Percentiles rank a stretch among this genome's conserved stretches.
These are phyloP conservation scores for Aradophagus sp. DNA, from an alignment of 1,140 invertebrate species.

Conservation along the genomic window DNA sequence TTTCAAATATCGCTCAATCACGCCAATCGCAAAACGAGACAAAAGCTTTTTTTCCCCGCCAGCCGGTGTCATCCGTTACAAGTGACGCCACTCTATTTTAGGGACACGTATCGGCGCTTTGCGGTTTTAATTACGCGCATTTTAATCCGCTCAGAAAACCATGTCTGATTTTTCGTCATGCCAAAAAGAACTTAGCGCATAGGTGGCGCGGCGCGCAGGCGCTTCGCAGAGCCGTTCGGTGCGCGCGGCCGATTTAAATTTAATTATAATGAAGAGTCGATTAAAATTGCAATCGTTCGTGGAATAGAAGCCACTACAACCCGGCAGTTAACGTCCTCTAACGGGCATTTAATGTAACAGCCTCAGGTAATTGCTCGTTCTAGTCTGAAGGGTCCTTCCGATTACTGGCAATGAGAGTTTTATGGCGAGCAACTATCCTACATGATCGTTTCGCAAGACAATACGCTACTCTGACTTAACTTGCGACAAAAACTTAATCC, in stretches of 20 bases:
- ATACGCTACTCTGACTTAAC: too few relatives aligned
- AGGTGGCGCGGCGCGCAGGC: conserved; percentile 52
- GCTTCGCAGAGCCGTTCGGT: conserved; percentile 29
- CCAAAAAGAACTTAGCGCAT: conserved; percentile 68
- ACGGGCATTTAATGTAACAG: conserved; percentile 75
- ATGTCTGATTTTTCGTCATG: conserved; percentile 62
- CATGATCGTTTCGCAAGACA: conserved; percentile 28
- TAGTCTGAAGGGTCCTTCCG: conserved; percentile 73
- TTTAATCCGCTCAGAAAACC: conserved; percentile 67
- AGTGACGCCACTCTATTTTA: conserved; percentile 67
- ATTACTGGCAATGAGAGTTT: conserved; percentile 70
- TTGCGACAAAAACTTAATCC: too few relatives aligned
- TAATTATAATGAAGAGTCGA: conserved; percentile 73
- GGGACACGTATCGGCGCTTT: conserved; percentile 66
- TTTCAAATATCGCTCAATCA: conserved; percentile 71
- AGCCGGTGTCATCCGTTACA: conserved; percentile 61
- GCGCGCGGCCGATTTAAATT: conserved; percentile 71
- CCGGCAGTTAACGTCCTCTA: conserved; percentile 72
- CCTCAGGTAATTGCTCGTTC: conserved; percentile 73
- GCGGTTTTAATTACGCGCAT: conserved; percentile 71
- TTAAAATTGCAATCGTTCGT: conserved; percentile 74
- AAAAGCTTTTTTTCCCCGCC: conserved; percentile 67
- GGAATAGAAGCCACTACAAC: conserved; percentile 69
- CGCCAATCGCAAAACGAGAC: conserved; percentile 60
- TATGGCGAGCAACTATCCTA: conserved; percentile 61